Percentiles rank a stretch among this genome's conserved stretches.
These are phyloP conservation scores for Siphamia tubifer DNA, from an alignment of 2,113 vertebrate genomes.

Conservation along the genomic window DNA sequence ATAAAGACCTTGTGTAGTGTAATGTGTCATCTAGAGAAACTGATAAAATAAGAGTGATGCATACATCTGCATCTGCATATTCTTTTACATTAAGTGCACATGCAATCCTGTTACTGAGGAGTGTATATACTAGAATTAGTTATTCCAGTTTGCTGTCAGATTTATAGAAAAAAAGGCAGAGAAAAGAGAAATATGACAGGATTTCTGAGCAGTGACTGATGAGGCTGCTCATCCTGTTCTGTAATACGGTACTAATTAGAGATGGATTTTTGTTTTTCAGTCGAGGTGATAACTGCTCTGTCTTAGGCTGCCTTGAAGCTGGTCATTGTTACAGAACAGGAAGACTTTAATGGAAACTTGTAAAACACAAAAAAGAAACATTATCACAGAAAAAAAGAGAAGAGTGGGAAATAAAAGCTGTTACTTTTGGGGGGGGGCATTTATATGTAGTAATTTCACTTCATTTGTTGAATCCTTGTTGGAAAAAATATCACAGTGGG, in stretches of 20 bases:
- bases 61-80: background rate
- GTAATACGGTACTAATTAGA: constrained; percentile 33
- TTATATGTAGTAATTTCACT: constrained; percentile 37
- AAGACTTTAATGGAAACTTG: constrained; percentile 43
- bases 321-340: constrained; percentile 25
- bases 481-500: constrained; percentile 25
- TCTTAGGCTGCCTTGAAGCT: constrained; percentile 24
- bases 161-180: background rate
- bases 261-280: constrained; percentile 35
- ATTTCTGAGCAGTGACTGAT: constrained; percentile 1
- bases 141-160: background rate
- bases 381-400: background rate
- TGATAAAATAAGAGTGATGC: constrained; percentile 5
- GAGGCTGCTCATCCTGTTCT: constrained; percentile 1
- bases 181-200: background rate
- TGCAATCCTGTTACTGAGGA: background rate
- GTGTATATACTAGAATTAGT: too few species aligned
- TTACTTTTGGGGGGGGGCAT: constrained; percentile 5
- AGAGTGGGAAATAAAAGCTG: background rate
- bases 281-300: constrained; percentile 36
- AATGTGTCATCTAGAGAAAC: constrained; percentile 1
- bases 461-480: constrained; percentile 28
- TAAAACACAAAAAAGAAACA: constrained; percentile 27
- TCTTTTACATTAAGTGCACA: background rate
- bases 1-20: constrained; percentile 3